Evolutionary conservation across 1,140 invertebrate genomes (phyloP).

Genomic region (Aphidius gifuensis): DNA sequence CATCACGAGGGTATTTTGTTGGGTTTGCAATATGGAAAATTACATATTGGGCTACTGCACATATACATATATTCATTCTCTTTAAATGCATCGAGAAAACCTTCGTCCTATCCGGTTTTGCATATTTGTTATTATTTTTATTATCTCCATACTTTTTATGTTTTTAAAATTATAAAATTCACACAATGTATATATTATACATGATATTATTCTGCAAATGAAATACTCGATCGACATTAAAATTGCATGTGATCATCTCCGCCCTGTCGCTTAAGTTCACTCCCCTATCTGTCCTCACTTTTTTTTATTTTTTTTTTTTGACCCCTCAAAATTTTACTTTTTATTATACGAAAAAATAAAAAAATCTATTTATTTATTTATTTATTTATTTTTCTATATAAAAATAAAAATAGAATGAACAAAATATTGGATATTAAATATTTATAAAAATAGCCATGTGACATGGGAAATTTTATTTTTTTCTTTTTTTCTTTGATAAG

Average conservation of each 20-base stretch:
- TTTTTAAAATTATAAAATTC: no score
- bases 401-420: no score
- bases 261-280: constrained; percentile 42
- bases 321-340: no score
- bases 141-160: constrained; percentile 13
- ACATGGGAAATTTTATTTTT: no score
- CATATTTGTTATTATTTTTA: constrained; percentile 19
- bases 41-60: constrained; percentile 33
- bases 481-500: no score
- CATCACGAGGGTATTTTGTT: constrained; percentile 3
- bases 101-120: constrained; percentile 22
- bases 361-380: no score
- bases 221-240: constrained; percentile 53
- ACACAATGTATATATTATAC: not conserved
- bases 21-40: constrained; percentile 36
- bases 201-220: constrained; percentile 35
- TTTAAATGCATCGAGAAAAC: constrained; percentile 19
- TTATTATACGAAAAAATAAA: no score
- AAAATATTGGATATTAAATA: no score
- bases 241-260: constrained; percentile 45
- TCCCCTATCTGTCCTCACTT: constrained; percentile 12
- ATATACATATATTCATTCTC: constrained; percentile 7
- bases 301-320: not conserved
- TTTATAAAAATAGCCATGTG: no score
- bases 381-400: no score